These are phyloP conservation scores for Zeus faber DNA, from an alignment of 2,113 vertebrate species.

Conservation along the genomic window DNA sequence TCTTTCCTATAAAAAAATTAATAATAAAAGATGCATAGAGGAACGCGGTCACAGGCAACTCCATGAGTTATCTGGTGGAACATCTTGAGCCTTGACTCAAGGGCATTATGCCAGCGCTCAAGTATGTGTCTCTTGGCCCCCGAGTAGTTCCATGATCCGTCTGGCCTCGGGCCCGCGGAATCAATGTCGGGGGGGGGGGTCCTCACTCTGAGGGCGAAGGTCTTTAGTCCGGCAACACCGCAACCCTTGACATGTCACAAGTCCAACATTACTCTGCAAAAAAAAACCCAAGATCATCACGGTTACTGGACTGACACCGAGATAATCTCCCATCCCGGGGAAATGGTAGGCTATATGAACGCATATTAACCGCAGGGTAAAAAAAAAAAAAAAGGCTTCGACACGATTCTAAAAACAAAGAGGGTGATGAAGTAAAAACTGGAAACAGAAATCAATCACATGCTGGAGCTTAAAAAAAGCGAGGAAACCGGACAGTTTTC, in stretches of 20 bases:
- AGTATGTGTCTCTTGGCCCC: conserved; percentile 9
- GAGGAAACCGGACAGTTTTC: conserved; percentile 67
- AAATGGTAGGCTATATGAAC: conserved; percentile 27
- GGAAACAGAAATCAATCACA: conserved; percentile 71
- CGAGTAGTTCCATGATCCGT: background rate
- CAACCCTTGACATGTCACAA: conserved; percentile 16
- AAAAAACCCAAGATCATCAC: conserved; percentile 23
- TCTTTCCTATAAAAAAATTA: conserved; percentile 23
- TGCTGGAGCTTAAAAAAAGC: conserved; percentile 51
- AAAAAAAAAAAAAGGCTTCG: conserved; percentile 23
- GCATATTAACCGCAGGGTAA: conserved; percentile 29
- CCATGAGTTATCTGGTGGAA: conserved; percentile 32
- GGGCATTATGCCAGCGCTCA: background rate
- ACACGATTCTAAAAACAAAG: conserved; percentile 48
- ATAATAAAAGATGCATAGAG: conserved; percentile 13
- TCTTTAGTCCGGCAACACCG: too few species aligned
- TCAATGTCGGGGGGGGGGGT: background rate
- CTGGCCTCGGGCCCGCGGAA: background rate
- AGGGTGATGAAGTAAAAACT: conserved; percentile 63
- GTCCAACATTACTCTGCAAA: conserved; percentile 11
- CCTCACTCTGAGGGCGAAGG: too few species aligned
- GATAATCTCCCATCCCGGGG: conserved; percentile 32
- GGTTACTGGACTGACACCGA: conserved; percentile 16
- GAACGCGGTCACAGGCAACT: conserved; percentile 12
- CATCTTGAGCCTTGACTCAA: background rate